Conservation (phyloP, 2,797 vertebrate species). For the Paratrypauchen microcephalus region DNA sequence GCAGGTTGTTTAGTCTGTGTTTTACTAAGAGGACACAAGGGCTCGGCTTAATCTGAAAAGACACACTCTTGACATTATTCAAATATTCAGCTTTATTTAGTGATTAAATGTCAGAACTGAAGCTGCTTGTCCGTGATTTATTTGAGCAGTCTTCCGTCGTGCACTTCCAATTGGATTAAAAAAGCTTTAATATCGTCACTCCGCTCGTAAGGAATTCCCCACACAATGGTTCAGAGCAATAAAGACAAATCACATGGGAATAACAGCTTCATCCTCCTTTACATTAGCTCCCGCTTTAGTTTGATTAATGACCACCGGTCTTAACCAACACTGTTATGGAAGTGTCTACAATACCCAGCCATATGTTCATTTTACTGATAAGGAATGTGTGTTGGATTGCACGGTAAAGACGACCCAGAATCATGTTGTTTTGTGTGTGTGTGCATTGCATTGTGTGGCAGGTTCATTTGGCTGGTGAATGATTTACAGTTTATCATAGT, state of each 20-base stretch:
- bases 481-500: not conserved
- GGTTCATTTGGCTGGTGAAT: not conserved
- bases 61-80: slow-evolving; percentile 58
- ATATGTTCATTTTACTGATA: slow-evolving; percentile 14
- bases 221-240: slow-evolving; percentile 25
- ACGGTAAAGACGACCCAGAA: not conserved
- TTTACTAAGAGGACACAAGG: slow-evolving; percentile 22
- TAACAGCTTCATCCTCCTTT: not conserved
- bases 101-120: slow-evolving; percentile 64
- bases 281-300: not conserved
- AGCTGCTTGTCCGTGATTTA: slow-evolving; percentile 41
- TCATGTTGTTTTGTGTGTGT: not conserved
- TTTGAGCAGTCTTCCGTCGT: slow-evolving; percentile 35
- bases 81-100: slow-evolving; percentile 47
- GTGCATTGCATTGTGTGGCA: not conserved
- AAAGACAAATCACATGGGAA: slow-evolving; percentile 25
- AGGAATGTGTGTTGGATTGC: not conserved
- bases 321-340: slow-evolving; percentile 16
- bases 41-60: slow-evolving; percentile 41
- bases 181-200: slow-evolving; percentile 41
- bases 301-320: slow-evolving; percentile 7
- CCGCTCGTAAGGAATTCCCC: slow-evolving; percentile 13
- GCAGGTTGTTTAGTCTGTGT: slow-evolving; percentile 36
- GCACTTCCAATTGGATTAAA: slow-evolving; percentile 40
- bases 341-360: slow-evolving; percentile 20